Percentiles rank a stretch among this genome's conserved stretches.
phyloP scores from a whole-genome alignment of 1,140 invertebrate genomes.

The Drosophila ambigua region DNA sequence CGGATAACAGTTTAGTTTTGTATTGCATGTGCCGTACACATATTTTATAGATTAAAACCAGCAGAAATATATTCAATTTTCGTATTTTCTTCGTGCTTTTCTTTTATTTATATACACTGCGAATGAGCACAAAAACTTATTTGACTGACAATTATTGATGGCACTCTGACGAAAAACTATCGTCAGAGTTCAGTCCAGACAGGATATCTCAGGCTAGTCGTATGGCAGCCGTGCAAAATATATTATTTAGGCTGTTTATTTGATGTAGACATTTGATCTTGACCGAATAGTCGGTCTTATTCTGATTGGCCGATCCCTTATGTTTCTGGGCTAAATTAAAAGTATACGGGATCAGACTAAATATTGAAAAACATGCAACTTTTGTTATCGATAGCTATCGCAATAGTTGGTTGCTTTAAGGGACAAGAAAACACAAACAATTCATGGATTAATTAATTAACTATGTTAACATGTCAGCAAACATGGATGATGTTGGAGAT shows the following conservation, averaged over 20 bases:
- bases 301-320: no score
- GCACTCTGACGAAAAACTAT: slow-evolving; percentile 4
- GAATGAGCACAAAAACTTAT: slow-evolving; percentile 1
- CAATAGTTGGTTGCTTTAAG: no score
- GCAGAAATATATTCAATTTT: slow-evolving; percentile 27
- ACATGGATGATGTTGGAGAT: not conserved
- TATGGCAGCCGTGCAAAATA: no score
- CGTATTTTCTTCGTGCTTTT: slow-evolving; percentile 52
- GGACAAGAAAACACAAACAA: no score
- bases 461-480: slow-evolving; percentile 28
- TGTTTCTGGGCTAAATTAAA: no score
- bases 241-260: no score
- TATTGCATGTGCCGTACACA: slow-evolving; percentile 37
- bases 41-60: slow-evolving; percentile 32
- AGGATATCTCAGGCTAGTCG: no score
- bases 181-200: not conserved
- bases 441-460: slow-evolving; percentile 2
- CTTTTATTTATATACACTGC: slow-evolving; percentile 71
- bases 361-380: no score
- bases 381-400: no score
- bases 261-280: no score
- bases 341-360: no score
- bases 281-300: no score
- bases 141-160: not conserved
- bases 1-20: slow-evolving; percentile 32